Conservation (phyloP, 2,113 vertebrate species). For the Hemibagrus wyckioides region DNA sequence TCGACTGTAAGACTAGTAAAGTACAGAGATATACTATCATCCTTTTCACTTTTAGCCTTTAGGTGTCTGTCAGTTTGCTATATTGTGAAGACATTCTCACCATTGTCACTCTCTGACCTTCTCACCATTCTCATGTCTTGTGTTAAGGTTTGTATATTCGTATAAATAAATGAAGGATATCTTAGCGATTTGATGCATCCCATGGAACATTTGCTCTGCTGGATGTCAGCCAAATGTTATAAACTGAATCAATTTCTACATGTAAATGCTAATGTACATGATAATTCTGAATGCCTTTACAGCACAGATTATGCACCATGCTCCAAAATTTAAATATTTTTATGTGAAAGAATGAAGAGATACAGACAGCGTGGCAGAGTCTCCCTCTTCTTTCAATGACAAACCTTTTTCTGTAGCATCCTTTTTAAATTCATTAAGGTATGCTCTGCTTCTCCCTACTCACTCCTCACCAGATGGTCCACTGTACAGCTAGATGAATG, state of each 20-base stretch:
- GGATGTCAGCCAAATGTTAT: not conserved
- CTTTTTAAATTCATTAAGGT: conserved; percentile 28
- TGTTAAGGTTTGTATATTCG: not conserved
- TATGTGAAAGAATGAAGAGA: not conserved
- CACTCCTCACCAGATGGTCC: conserved; percentile 45
- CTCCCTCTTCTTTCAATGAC: not conserved
- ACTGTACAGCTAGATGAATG: conserved; percentile 40
- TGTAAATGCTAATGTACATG: conserved; percentile 8
- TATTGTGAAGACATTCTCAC: not conserved
- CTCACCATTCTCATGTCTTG: too few relatives aligned
- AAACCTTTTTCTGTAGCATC: conserved; percentile 19
- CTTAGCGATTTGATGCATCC: not conserved
- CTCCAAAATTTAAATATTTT: not conserved
- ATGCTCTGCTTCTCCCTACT: conserved; percentile 3
- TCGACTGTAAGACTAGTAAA: not conserved
- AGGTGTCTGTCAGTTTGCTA: not conserved
- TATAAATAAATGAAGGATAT: not conserved
- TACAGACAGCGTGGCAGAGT: conserved; percentile 11
- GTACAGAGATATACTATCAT: not conserved
- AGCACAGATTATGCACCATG: not conserved
- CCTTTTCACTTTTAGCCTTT: not conserved
- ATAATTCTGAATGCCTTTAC: not conserved
- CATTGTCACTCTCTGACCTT: not conserved
- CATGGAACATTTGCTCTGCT: not conserved
- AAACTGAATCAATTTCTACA: not conserved